Base-by-base conservation (phyloP, 2,888 invertebrate genomes). In the Meloe dianella region DNA sequence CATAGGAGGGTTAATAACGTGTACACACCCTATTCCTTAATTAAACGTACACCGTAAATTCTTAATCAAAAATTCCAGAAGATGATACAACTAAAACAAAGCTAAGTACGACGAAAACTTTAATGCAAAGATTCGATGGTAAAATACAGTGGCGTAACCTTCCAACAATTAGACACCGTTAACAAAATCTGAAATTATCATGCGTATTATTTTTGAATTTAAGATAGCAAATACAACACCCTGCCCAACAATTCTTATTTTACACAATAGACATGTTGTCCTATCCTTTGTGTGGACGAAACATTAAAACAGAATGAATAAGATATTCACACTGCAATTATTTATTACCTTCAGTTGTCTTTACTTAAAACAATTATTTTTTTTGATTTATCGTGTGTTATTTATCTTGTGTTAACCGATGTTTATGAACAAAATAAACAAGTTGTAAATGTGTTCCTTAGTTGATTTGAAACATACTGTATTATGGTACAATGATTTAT, bases 1-100 rank as follows among this genome's bases (percentile, higher is more conserved):
- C 66, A 60, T 57, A 61, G 62, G 65, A 66, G 60, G 69, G 66
- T 59, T 59, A 64, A 66, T 64, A 63, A 61, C 41, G 41, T 41
- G 41, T 41, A 41, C 17, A 41, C 63, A 68, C 64, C 61, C 66
- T 57, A 41, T 41, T 24, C 64, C 62, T 17, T 66, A 64, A 68
- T 68, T 66, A 68, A 65, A 68, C 59, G 22, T 60, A 64, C 38
- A 38, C 32, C 59, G 14, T 41, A 17, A n/a, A 38, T 63, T 65
- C 60, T 35, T 58, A 41, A 60, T 54, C 65, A 57, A 54, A 51
- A 51, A 51, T 22, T 10, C 9, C 2, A 22, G 10, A 41, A 51
- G 8, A 51, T 20, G 9, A 22, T 10, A 22, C 2, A 51, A 20
- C 9, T 20, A 17, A 17, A n/a, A 38, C 5, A 38, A 38, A 38